Base-by-base conservation (phyloP, 2,888 invertebrate species). In the Acheta domesticus region DNA sequence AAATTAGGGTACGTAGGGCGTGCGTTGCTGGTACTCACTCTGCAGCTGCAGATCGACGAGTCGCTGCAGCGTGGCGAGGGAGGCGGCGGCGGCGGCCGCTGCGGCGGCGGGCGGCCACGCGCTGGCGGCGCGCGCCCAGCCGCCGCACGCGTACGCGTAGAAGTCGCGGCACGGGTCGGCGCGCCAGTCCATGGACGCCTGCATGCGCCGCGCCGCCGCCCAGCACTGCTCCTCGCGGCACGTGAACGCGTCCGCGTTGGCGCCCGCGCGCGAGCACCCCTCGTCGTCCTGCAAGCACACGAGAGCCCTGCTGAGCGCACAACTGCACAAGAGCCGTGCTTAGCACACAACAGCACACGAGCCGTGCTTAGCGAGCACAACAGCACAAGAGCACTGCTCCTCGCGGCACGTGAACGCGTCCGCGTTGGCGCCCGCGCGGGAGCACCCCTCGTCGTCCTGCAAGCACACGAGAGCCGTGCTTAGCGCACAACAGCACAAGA, bases 141-240 rank as follows among this genome's bases (percentile, higher is more conserved):
- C 85, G 23, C 87, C 88, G 83, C 88, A 88, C 81, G 88, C 86
- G 82, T 87, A 88, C 83, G 87, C 86, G 83, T 88, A 88, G 84
- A 88, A 88, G 84, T 88, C 87, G 80, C 86, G 85, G 84, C 88
- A 88, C 48, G 88, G 88, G 83, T 87, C 87, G 49, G 85, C 84
- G 79, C 85, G 85, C 79, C 85, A 85, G 79, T 86, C 86, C 85
- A 87, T 85, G 75, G 87, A 86, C 77, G 86, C 79, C 49, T 79
- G 75, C 4, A 79, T 76, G 11, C 81, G 76, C 14, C 77, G 23
- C 73, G 81, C 81, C n/a, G 81, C 80, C 48, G 78, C 76, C 4
- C 48, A 75, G 76, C 82, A 82, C 20, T 81, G 77, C 36, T 79
- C 79, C 14, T 49, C 77, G 20, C 76, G 76, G 77, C 81, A 81